Evolutionary conservation across 2,888 invertebrate species (phyloP).

Genomic region (Polia nebulosa): DNA sequence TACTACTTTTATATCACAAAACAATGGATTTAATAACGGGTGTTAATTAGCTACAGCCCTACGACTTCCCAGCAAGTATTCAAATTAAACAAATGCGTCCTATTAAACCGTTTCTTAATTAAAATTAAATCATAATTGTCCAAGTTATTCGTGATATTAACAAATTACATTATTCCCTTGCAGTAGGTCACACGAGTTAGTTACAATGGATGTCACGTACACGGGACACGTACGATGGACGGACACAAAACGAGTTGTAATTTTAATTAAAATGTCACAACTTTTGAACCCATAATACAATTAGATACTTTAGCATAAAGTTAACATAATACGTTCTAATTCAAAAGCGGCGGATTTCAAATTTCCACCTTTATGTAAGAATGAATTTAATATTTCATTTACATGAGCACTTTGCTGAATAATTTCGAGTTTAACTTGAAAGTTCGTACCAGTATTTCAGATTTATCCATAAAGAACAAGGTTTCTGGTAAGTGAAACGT

Average conservation of each 20-base stretch:
- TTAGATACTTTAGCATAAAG: conserved; percentile 69
- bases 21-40: background rate
- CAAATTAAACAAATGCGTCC: background rate
- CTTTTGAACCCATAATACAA: conserved; percentile 80
- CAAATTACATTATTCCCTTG: conserved; percentile 68
- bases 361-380: conserved; percentile 53
- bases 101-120: conserved; percentile 12
- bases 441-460: conserved; percentile 45
- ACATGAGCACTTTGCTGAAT: conserved; percentile 55
- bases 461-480: conserved; percentile 48
- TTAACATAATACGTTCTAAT: conserved; percentile 61
- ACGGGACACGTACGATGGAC: conserved; percentile 78
- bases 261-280: conserved; percentile 88
- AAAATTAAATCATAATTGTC: conserved; percentile 19
- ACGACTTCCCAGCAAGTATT: background rate
- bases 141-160: conserved; percentile 61
- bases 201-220: conserved; percentile 83
- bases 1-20: background rate
- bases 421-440: conserved; percentile 51
- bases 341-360: conserved; percentile 43
- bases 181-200: conserved; percentile 72
- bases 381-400: conserved; percentile 56
- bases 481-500: conserved; percentile 50
- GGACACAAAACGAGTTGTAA: conserved; percentile 82
- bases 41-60: conserved; percentile 2